Base-by-base conservation (phyloP, 1,140 invertebrate species). In the Hyles euphorbiae region DNA sequence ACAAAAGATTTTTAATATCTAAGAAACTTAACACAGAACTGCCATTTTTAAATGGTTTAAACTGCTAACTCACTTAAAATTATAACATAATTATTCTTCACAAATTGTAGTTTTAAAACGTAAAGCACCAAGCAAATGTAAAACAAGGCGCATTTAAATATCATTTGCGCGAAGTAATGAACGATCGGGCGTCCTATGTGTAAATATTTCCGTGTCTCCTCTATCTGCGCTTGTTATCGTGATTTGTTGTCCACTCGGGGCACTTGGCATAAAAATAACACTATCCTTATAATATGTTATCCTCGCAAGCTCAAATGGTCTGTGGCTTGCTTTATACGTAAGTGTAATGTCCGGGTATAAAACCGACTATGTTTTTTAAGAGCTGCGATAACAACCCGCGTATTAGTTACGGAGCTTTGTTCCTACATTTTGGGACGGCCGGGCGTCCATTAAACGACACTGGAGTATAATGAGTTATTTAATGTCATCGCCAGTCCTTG, bases 171-270 rank as follows among this genome's bases (percentile, higher is more conserved):
- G 36, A 0, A 40, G 36, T 40, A 40, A 40, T 40, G 36, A 40
- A 40, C 36, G 8, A 40, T 40, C 36, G 5, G 8, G 10, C 46
- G 61, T 63, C 34, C 34, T 63, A 67, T 70, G 71, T 74, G 65
- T 75, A 72, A 75, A 76, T 72, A 72, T 78, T 71, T 66, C 65
- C 65, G 54, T 63, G 56, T 70, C 65, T 53, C 45, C 61, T 63
- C 61, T 75, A 79, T 78, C 73, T 70, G 22, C 47, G 72, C 78
- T 78, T 81, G 74, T 81, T 81, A 81, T 78, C 78, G 76, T 81
- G 78, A 81, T 81, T 79, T 81, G 78, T 81, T 68, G 76, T 70
- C 68, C 70, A 74, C 74, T 74, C 64, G 64, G 65, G 72, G 60
- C 54, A 60, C 48, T 67, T 61, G 58, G 67, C 70, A 74, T 76